Conservation (phyloP, 2,888 invertebrate species). For the Rhyacophila evoluta region DNA sequence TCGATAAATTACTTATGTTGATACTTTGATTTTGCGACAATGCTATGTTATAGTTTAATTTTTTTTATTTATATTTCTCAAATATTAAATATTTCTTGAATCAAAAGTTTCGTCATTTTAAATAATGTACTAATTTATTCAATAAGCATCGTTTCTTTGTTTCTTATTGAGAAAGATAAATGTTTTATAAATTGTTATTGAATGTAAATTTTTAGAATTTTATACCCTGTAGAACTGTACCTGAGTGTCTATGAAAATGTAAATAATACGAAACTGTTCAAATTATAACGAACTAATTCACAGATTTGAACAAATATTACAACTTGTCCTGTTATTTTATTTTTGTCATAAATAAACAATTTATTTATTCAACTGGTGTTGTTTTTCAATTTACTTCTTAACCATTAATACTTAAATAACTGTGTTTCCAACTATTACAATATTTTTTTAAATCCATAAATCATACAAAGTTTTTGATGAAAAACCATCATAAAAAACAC, state of each 20-base stretch:
- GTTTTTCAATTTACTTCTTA: too few relatives aligned
- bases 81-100: not conserved
- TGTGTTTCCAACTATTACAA: too few relatives aligned
- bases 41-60: too few relatives aligned
- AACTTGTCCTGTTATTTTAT: conserved; percentile 23
- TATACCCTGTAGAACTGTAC: conserved; percentile 48
- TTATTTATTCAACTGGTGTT: not conserved
- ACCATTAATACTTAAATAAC: too few relatives aligned
- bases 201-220: conserved; percentile 39
- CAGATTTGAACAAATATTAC: conserved; percentile 10
- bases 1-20: too few relatives aligned
- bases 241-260: conserved; percentile 39
- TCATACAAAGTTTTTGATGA: too few relatives aligned
- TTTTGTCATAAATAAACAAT: conserved; percentile 23
- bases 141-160: not conserved
- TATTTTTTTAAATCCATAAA: too few relatives aligned
- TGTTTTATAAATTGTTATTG: conserved; percentile 20
- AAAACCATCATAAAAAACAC: too few relatives aligned
- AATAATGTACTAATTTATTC: not conserved
- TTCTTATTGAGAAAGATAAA: conserved; percentile 5
- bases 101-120: not conserved
- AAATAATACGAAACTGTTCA: conserved; percentile 12
- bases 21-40: too few relatives aligned
- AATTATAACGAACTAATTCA: conserved; percentile 11
- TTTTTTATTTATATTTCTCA: not conserved